Base-by-base conservation (phyloP, 2,888 invertebrate species). In the Cantharis rufa region DNA sequence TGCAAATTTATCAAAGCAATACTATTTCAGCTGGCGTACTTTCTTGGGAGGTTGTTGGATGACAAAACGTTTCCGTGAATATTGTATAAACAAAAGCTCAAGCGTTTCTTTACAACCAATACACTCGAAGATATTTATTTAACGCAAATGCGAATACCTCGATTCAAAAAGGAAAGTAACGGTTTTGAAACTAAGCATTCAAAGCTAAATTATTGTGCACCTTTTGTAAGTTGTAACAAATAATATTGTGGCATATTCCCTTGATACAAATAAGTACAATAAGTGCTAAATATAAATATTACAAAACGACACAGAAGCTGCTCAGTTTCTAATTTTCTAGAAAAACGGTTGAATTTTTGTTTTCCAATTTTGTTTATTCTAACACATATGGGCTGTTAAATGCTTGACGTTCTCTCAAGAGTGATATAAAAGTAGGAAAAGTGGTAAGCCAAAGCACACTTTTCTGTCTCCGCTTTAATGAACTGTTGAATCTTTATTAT, bases 1-100 rank as follows among this genome's bases (percentile, higher is more conserved):
- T 70, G 74, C 64, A 72, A 77, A 77, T 73, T 68, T 70, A 62
- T 73, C 77, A 66, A 73, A 70, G 70, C 77, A 70, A 62, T 68
- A 68, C 62, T 74, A 62, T 71, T 70, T 73, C 74, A 73, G 61
- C 63, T 70, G 70, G 15, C 32, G 18, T 27, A 70, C 71, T 70
- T 74, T 77, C 70, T 73, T 66, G 66, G 48, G 69, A 73, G 32
- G 68, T 62, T 70, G 68, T 62, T 68, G 74, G 71, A 77, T 77
- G 73, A 72, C 72, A 77, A 77, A 70, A 68, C 68, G 68, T 74
- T 74, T 62, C 62, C 61, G 69, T 27, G 73, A 73, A 69, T 73
- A 73, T 73, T 73, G 73, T 28, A 73, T 73, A 73, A 73, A 73
- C 69, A 73, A 68, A 62, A 27, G 62, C 69, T 73, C 69, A 62